Base-by-base conservation (phyloP, 2,888 invertebrate genomes). In the Loripinus fragilis region DNA sequence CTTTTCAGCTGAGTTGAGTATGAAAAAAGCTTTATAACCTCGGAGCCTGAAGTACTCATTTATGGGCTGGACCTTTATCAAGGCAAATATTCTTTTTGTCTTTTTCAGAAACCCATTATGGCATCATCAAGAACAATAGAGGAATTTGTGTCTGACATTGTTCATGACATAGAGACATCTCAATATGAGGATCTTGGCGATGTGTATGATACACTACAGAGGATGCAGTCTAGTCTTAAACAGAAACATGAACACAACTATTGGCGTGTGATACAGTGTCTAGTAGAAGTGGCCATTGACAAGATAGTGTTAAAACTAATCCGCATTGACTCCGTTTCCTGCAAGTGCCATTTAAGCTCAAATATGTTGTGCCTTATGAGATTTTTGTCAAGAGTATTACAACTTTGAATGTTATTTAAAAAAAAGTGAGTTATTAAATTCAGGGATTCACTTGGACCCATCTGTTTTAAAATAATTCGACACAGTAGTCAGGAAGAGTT, bases 181-280 rank as follows among this genome's bases (percentile, higher is more conserved):
- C 78, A 86, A 48, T 82, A 77, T 48, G 70, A 74, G 10, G 78
- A 73, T 25, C 67, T 85, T 0, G 65, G 68, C 8, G 79, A 78
- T 15, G 64, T 80, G 15, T 78, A 77, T n/a, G 81, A 85, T 33
- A 85, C 83, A 2, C 66, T 85, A 23, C 69, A 78, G 52, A 84
- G 75, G 55, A 86, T 86, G 85, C 81, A 71, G 48, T 41, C n/a
- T 35, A 84, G 81, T 42, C 23, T 69, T 5, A 82, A 85, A 55
- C 65, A 35, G 17, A 85, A 85, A 68, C 83, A 86, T 69, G 75
- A 77, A 41, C 60, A 84, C 8, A 86, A 85, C 72, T 86, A 84
- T 64, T 85, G 82, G 79, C 82, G 83, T 38, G 84, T 86, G 3
- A 72, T 85, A 30, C 86, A 86, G 55, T 85, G 86, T 67, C 71